Conservation (phyloP, 2,888 invertebrate genomes). For the Drosophila suboccidentalis region DNA sequence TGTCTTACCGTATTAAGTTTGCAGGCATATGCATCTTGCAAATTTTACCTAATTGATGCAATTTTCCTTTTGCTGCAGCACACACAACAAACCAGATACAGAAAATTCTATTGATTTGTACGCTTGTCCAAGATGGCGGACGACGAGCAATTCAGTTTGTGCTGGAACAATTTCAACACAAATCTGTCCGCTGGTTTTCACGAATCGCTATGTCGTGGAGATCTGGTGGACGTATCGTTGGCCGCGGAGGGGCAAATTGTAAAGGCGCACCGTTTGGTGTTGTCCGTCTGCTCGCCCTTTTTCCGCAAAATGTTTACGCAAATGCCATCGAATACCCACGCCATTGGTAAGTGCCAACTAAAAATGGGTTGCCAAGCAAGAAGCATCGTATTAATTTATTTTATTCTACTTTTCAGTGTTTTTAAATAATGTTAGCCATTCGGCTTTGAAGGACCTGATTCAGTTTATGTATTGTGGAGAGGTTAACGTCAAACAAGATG, state of each 20-base stretch:
- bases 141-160: slow-evolving; percentile 91
- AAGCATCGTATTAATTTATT: neutral
- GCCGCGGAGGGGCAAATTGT: slow-evolving; percentile 90
- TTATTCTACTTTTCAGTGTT: slow-evolving; percentile 86
- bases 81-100: slow-evolving; percentile 62
- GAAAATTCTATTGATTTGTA: slow-evolving; percentile 78
- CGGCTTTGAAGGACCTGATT: slow-evolving; percentile 89
- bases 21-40: slow-evolving; percentile 7
- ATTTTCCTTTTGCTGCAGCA: slow-evolving; percentile 38
- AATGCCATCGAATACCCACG: slow-evolving; percentile 90
- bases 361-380: slow-evolving; percentile 7
- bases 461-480: slow-evolving; percentile 91
- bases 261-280: slow-evolving; percentile 90
- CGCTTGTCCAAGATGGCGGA: slow-evolving; percentile 88
- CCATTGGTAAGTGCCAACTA: slow-evolving; percentile 87
- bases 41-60: slow-evolving; percentile 27
- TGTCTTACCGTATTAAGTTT: slow-evolving; percentile 11
- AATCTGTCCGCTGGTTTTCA: slow-evolving; percentile 91
- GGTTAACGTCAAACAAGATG: slow-evolving; percentile 91
- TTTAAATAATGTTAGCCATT: slow-evolving; percentile 90
- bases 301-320: slow-evolving; percentile 90
- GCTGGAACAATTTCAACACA: slow-evolving; percentile 92
- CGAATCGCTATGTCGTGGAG: slow-evolving; percentile 90
- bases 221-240: slow-evolving; percentile 90
- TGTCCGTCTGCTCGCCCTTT: slow-evolving; percentile 91